Percentiles rank a stretch among this genome's conserved stretches.
phyloP scores from a whole-genome alignment of 2,888 invertebrate species.

The Trimorus sp. region DNA sequence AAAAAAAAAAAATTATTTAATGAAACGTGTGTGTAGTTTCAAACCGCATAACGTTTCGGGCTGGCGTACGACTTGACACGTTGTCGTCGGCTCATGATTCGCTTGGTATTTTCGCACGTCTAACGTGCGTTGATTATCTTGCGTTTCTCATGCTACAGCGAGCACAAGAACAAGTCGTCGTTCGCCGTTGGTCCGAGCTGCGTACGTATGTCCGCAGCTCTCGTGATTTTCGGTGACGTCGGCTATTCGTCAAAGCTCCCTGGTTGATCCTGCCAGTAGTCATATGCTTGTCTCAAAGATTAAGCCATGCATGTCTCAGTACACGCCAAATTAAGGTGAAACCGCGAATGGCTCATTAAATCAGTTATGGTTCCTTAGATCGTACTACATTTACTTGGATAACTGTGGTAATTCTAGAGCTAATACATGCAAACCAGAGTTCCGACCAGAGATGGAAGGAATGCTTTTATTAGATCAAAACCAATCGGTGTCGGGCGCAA shows the following conservation, averaged over 20 bases:
- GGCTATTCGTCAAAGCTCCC: constrained; percentile 66
- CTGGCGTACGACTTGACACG: too few species aligned
- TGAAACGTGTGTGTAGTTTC: too few species aligned
- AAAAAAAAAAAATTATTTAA: too few species aligned
- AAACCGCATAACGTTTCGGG: too few species aligned
- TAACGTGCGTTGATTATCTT: too few species aligned
- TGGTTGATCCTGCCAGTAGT: constrained; percentile 83
- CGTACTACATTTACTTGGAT: constrained; percentile 75
- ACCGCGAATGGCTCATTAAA: constrained; percentile 85
- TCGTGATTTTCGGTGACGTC: too few species aligned
- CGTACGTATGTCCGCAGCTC: too few species aligned
- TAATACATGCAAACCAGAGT: constrained; percentile 84
- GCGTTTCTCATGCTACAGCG: too few species aligned
- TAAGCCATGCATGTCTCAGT: constrained; percentile 87
- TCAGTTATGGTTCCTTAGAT: constrained; percentile 84
- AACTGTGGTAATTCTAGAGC: constrained; percentile 86
- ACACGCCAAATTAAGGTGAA: constrained; percentile 83
- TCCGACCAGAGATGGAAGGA: constrained; percentile 79
- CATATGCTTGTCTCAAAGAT: constrained; percentile 87
- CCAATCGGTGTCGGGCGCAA: constrained; percentile 80
- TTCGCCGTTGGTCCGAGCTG: too few species aligned
- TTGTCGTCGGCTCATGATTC: too few species aligned
- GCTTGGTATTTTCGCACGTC: too few species aligned
- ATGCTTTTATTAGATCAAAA: constrained; percentile 79
- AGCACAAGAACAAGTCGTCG: too few species aligned